Evolutionary conservation across 1,140 invertebrate species (phyloP).

Genomic region (Drosophila sturtevanti): DNA sequence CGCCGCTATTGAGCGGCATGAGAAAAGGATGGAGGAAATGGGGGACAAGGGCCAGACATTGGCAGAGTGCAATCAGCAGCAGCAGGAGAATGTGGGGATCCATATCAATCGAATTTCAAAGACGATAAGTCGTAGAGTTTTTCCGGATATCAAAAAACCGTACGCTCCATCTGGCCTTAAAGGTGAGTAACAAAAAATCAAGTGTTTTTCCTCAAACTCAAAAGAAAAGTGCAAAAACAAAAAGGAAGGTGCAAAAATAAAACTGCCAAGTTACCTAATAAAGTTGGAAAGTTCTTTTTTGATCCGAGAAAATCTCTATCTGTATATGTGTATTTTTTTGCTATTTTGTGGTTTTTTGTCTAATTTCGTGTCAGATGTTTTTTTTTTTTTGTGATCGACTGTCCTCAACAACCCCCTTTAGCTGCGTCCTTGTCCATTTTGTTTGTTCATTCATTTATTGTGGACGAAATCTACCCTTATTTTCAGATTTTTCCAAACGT

Average conservation of each 20-base stretch:
- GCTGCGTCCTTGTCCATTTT: constrained; percentile 1
- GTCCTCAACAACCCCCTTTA: not conserved
- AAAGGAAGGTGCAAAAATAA: no score
- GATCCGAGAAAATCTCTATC: no score
- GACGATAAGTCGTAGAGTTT: not conserved
- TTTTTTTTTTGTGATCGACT: not conserved
- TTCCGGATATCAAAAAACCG: constrained; percentile 16
- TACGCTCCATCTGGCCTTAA: constrained; percentile 38
- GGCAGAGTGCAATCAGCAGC: not conserved
- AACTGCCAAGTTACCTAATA: no score
- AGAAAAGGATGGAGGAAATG: not conserved
- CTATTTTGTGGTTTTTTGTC: not conserved
- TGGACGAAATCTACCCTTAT: constrained; percentile 20
- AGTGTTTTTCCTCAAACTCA: no score
- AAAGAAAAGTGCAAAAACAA: no score
- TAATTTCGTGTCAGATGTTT: not conserved
- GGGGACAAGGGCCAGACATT: no score
- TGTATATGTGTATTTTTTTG: no score
- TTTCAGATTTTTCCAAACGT: constrained; percentile 21
- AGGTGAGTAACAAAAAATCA: constrained; percentile 27
- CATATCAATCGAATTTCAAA: constrained; percentile 31
- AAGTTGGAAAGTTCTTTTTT: no score
- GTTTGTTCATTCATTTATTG: constrained; percentile 19
- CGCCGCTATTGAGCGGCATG: no score
- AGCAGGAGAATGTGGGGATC: not conserved